Conservation (phyloP, 2,113 vertebrate genomes). For the Globicephala melas region DNA sequence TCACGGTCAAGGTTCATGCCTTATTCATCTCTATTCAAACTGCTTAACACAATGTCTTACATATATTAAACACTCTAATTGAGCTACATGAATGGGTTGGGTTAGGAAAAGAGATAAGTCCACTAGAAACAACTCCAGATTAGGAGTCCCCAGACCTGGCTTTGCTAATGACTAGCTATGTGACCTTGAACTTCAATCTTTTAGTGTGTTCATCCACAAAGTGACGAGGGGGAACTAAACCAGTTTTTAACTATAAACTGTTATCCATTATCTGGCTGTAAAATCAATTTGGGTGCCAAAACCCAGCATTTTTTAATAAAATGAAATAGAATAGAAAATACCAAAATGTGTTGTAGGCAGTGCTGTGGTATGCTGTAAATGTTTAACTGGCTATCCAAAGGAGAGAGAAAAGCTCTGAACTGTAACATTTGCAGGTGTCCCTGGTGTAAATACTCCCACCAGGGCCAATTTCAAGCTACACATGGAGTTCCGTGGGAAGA, state of each 20-base stretch:
- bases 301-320: conserved; percentile 13
- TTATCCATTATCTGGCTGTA: not conserved
- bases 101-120: not conserved
- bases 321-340: conserved; percentile 31
- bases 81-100: not conserved
- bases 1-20: not conserved
- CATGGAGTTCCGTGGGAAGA: not conserved
- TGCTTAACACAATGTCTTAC: not conserved
- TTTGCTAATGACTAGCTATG: conserved; percentile 16
- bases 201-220: not conserved
- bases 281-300: conserved; percentile 36
- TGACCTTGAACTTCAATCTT: not conserved
- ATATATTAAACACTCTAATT: not conserved
- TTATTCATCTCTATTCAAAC: conserved; percentile 17
- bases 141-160: not conserved
- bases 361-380: not conserved
- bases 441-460: not conserved
- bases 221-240: not conserved
- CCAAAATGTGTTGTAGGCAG: not conserved
- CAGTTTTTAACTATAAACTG: not conserved
- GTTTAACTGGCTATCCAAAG: not conserved
- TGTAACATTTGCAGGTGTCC: not conserved
- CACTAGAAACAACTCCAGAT: conserved; percentile 1
- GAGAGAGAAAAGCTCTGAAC: not conserved
- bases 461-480: not conserved